These are phyloP conservation scores for Panurus biarmicus DNA, from an alignment of 2,113 vertebrate genomes.

Conservation along the genomic window DNA sequence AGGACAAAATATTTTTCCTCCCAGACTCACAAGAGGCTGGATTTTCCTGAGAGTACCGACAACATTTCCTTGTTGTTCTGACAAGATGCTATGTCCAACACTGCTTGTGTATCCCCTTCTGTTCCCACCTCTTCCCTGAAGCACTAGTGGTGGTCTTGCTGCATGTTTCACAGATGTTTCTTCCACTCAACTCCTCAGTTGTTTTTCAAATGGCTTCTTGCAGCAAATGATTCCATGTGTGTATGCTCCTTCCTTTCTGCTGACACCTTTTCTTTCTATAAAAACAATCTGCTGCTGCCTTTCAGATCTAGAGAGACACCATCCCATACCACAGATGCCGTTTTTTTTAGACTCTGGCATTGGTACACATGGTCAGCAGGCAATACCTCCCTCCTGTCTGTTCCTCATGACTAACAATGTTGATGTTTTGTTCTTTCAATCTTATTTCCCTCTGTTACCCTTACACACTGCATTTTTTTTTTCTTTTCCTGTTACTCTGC, in stretches of 20 bases:
- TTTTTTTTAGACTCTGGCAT: slow-evolving; percentile 52
- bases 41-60: slow-evolving; percentile 4
- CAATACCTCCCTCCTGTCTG: slow-evolving; percentile 55
- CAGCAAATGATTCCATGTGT: slow-evolving; percentile 72
- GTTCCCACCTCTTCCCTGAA: slow-evolving; percentile 47
- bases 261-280: slow-evolving; percentile 68
- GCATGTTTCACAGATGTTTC: slow-evolving; percentile 72
- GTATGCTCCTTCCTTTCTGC: slow-evolving; percentile 57
- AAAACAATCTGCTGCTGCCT: slow-evolving; percentile 73
- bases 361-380: slow-evolving; percentile 62
- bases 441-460: slow-evolving; percentile 67
- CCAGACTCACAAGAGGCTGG: not conserved
- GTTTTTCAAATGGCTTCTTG: slow-evolving; percentile 67
- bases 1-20: not conserved
- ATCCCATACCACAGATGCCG: slow-evolving; percentile 61
- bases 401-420: slow-evolving; percentile 63
- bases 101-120: slow-evolving; percentile 54
- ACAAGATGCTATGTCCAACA: slow-evolving; percentile 59
- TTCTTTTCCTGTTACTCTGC: slow-evolving; percentile 49
- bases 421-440: slow-evolving; percentile 68
- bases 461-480: not conserved
- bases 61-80: slow-evolving; percentile 33
- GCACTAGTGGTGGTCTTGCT: slow-evolving; percentile 67
- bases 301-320: slow-evolving; percentile 60
- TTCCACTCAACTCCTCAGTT: slow-evolving; percentile 48